Base-by-base conservation (phyloP, 1,140 invertebrate species). In the Hyposmocoma kahamanoa region DNA sequence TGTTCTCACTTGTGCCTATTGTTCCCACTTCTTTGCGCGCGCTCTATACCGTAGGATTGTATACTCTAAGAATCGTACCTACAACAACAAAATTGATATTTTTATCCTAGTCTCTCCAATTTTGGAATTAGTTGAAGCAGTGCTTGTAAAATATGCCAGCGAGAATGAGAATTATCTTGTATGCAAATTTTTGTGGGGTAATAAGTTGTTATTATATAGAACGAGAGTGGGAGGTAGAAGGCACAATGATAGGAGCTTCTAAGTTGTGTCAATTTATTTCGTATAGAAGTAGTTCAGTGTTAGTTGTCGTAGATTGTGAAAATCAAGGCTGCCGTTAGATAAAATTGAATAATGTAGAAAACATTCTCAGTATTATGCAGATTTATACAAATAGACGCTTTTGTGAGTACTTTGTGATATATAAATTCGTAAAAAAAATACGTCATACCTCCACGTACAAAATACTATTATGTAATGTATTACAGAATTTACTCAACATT, bases 261-360 rank as follows among this genome's bases (percentile, higher is more conserved):
- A 15, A 13, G 15, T 36, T 36, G 32, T 36, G 32, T 36, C 32
- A 36, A 36, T 36, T 36, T 36, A 17, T 36, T 36, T 36, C 32
- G 19, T 53, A 53, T 18, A n/a, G n/a, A n/a, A 6, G 41, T 53
- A 55, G 44, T 30, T 54, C 24, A 18, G 45, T 62, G 47, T 58
- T 56, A 58, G 55, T 24, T 15, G 47, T 54, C 48, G 19, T 43
- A 53, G 41, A 43, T 56, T 28, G 53, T 57, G 41, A 53, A 41
- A 66, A 62, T 43, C 53, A 67, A 66, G 63, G 63, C 63, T 66
- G 59, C 54, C 45, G 47, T 59, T 59, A 56, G 55, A 52, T 65
- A 61, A n/a, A n/a, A n/a, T n/a, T n/a, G 50, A 42, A 30, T 48
- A 43, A 24, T 15, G 22, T 66, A 62, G 48, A 43, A 30, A 61